Conservation (phyloP, 2,113 vertebrate genomes). For the Takifugu bimaculatus region DNA sequence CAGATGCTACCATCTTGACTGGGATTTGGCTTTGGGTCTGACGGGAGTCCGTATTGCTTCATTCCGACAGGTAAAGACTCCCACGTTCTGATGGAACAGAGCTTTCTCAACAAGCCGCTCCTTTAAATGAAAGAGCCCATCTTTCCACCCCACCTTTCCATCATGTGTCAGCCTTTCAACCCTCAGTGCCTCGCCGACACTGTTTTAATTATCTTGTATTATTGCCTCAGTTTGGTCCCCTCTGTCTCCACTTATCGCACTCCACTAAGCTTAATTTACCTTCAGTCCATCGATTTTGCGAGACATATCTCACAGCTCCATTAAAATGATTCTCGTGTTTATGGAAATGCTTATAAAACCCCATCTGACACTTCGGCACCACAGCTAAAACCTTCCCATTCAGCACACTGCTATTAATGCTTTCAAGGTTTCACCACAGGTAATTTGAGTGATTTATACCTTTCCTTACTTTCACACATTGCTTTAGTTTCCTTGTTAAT, state of each 20-base stretch:
- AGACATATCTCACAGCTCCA: constrained; percentile 12
- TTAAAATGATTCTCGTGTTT: constrained; percentile 54
- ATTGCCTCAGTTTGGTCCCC: constrained; percentile 9
- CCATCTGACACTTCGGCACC: constrained; percentile 7
- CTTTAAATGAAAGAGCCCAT: constrained; percentile 15
- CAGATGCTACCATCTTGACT: too few relatives aligned
- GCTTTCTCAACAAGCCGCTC: constrained; percentile 23
- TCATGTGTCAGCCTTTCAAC: constrained; percentile 17
- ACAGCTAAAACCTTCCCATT: constrained; percentile 9
- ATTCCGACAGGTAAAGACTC: neutral
- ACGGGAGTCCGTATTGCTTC: too few relatives aligned
- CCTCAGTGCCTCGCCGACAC: constrained; percentile 34
- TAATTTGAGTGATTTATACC: constrained; percentile 67
- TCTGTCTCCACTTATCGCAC: neutral
- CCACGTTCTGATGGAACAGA: neutral
- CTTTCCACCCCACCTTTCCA: constrained; percentile 15
- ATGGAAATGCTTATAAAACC: constrained; percentile 41
- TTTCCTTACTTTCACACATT: constrained; percentile 45
- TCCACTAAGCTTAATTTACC: constrained; percentile 40
- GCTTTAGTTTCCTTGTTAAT: constrained; percentile 57
- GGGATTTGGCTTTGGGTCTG: too few relatives aligned
- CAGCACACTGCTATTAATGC: constrained; percentile 38
- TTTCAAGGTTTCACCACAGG: constrained; percentile 35
- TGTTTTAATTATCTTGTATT: constrained; percentile 52
- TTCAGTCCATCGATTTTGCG: constrained; percentile 30